These are phyloP conservation scores for Crotophaga sulcirostris DNA, from an alignment of 2,113 vertebrate genomes.

Conservation along the genomic window DNA sequence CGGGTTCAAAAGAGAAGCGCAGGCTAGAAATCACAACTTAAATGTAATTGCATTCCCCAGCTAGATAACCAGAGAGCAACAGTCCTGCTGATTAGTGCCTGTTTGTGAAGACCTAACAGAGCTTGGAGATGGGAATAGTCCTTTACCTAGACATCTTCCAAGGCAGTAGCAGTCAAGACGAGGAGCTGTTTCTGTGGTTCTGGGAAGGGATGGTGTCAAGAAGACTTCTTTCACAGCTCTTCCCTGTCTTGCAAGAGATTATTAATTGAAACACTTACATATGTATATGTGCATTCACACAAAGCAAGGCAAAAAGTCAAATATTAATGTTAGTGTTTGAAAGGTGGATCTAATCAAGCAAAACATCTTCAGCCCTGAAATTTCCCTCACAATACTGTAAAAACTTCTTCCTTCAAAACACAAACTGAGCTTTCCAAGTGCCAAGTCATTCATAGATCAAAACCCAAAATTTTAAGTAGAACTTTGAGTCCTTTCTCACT, in stretches of 20 bases:
- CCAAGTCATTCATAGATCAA: background rate
- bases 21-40: background rate
- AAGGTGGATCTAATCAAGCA: background rate
- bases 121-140: background rate
- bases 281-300: background rate
- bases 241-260: background rate
- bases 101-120: background rate
- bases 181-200: background rate
- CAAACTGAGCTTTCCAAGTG: background rate
- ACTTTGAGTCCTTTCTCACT: background rate
- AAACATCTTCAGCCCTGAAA: background rate
- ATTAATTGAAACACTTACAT: background rate
- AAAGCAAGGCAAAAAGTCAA: background rate
- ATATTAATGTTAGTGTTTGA: background rate
- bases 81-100: background rate
- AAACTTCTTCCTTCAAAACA: background rate
- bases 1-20: background rate
- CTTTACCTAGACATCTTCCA: background rate
- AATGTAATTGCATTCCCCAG: background rate
- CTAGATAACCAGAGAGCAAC: background rate
- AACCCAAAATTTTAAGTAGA: background rate
- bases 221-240: background rate
- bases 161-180: background rate
- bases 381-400: background rate
- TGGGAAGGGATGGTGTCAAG: background rate